These are phyloP conservation scores for Acrocephalus scirpaceus DNA, from an alignment of 2,797 vertebrate genomes.

Conservation along the genomic window DNA sequence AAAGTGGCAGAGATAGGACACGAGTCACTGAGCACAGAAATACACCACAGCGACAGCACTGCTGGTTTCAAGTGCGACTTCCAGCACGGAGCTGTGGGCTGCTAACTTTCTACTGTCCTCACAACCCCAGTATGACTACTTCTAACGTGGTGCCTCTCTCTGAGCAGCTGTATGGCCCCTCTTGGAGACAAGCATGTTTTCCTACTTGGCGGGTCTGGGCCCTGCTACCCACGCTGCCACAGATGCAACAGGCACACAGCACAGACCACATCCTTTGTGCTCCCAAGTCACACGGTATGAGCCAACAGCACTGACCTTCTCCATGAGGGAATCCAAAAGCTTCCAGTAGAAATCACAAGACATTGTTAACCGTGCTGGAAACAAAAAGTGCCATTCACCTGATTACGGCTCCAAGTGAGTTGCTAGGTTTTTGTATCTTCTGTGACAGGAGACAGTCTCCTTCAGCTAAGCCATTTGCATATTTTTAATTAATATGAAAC, in stretches of 20 bases:
- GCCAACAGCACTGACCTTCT: neutral
- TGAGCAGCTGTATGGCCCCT: neutral
- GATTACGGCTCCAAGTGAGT: neutral
- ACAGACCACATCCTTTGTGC: neutral
- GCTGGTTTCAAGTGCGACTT: neutral
- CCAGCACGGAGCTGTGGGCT: neutral
- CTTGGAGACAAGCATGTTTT: accelerated
- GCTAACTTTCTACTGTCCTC: neutral
- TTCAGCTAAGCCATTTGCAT: slow-evolving; percentile 6
- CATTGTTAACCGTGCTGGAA: neutral
- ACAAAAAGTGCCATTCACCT: neutral
- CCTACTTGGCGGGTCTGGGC: accelerated
- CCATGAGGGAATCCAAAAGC: neutral
- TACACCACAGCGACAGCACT: neutral
- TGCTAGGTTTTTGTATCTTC: neutral
- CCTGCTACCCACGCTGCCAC: neutral
- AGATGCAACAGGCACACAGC: accelerated
- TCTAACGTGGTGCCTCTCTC: neutral
- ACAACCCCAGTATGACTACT: neutral
- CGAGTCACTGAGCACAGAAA: neutral
- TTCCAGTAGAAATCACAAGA: neutral
- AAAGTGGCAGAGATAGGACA: neutral
- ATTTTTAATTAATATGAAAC: slow-evolving; percentile 36
- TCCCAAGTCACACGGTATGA: neutral
- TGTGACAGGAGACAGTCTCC: neutral